Evolutionary conservation across 2,113 vertebrate species (phyloP).

Genomic region (Pungitius pungitius): DNA sequence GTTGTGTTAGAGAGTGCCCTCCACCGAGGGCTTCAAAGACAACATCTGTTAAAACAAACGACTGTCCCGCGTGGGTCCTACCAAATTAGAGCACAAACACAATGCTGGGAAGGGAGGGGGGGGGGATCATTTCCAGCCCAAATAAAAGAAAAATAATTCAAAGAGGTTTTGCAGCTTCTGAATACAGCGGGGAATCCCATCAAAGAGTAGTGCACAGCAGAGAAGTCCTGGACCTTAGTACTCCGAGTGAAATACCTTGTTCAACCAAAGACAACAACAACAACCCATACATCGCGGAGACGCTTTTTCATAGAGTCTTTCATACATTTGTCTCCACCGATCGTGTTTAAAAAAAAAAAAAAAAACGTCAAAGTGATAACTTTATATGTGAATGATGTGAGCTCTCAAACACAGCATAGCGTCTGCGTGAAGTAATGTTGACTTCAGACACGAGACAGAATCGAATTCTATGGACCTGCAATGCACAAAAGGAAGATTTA

Average conservation of each 20-base stretch:
- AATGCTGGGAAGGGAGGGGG: slow-evolving; percentile 3
- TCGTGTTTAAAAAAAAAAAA: slow-evolving; percentile 27
- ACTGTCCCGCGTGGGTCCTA: slow-evolving; percentile 44
- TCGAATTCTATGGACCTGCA: slow-evolving; percentile 27
- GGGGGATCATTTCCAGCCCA: slow-evolving; percentile 49
- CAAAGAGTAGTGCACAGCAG: slow-evolving; percentile 31
- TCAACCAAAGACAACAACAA: slow-evolving; percentile 34
- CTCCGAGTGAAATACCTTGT: slow-evolving; percentile 33
- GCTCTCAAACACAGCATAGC: slow-evolving; percentile 29
- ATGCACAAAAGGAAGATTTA: slow-evolving; percentile 34
- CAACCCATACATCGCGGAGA: slow-evolving; percentile 9
- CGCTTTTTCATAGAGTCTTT: neutral
- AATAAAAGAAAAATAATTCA: slow-evolving; percentile 64
- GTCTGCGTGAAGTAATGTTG: slow-evolving; percentile 32
- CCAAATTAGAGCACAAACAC: slow-evolving; percentile 63
- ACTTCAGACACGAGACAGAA: slow-evolving; percentile 66
- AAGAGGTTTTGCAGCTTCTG: slow-evolving; percentile 42
- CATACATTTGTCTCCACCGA: slow-evolving; percentile 1
- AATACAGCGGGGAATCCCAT: slow-evolving; percentile 42
- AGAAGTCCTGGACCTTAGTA: slow-evolving; percentile 40
- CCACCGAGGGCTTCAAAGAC: slow-evolving; percentile 73
- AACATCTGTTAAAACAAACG: slow-evolving; percentile 77
- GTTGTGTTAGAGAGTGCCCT: slow-evolving; percentile 66
- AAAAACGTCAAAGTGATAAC: slow-evolving; percentile 12
- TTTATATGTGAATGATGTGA: slow-evolving; percentile 54